Base-by-base conservation (phyloP, 2,113 vertebrate species). In the Dicentrarchus labrax region DNA sequence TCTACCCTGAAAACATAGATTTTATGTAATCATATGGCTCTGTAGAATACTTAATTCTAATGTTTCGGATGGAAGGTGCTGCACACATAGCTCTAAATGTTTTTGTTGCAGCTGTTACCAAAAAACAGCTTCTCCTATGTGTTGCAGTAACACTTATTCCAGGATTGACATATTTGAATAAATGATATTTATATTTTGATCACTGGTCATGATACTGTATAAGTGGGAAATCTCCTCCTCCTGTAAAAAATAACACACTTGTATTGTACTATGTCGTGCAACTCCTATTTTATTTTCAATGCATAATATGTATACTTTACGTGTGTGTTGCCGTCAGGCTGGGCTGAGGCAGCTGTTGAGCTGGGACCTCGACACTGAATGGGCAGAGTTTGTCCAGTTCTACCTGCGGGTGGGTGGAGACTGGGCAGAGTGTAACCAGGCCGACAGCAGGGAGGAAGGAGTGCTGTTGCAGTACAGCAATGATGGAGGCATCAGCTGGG, bases 351-450 rank as follows among this genome's bases (percentile, higher is more conserved):
- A 98, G 74, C 88, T 99, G 74, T 96, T 99, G 91, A 99, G 96
- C 95, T 97, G 96, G 96, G 98, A 99, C 83, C 91, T 99, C 92
- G 98, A 99, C 89, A 99, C 98, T 0, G 97, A 97, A 6, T 99
- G 98, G 98, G 98, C 97, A 17, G 98, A 99, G 94, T 99, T 99
- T 91, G 96, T 99, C 41, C 98, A 99, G 95, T 99, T 99, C 94
- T 99, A 99, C 91, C 96, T 99, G 83, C 97, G 98, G 41, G 97
- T 99, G 72, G 98, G 98, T 2, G 98, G 98, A 89, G 98, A 97
- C 51, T 97, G 92, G 71, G 75, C 95, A 0, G 96, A 97, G 0
- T 99, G 98, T 89, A 99, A 99, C 93, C 96, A 95, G 86, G 97
- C 97, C 0, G 98, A 99, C 91, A 99, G 97, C 95, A 94, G 98